These are phyloP conservation scores for Neogobius melanostomus DNA, from an alignment of 2,113 vertebrate species.

Conservation along the genomic window DNA sequence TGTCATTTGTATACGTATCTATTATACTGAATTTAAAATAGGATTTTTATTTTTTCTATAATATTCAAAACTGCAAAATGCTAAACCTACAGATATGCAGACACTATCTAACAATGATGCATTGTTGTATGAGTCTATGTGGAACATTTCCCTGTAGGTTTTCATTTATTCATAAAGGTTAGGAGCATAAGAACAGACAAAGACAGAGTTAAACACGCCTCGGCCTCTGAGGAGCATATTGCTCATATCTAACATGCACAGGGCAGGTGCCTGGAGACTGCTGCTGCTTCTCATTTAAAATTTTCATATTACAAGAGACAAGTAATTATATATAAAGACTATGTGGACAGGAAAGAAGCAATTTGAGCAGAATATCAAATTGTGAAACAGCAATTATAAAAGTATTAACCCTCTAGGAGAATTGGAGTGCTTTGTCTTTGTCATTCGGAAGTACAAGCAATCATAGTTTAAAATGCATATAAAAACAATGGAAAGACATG, in stretches of 20 bases:
- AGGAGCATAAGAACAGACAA: background rate
- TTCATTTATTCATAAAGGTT: slow-evolving; percentile 10
- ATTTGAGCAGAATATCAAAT: background rate
- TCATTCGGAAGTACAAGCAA: background rate
- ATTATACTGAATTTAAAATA: no score
- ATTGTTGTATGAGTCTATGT: slow-evolving; percentile 1
- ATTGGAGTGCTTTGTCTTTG: background rate
- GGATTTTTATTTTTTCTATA: no score
- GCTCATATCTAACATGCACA: slow-evolving; percentile 11
- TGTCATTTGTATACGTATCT: no score
- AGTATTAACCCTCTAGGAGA: background rate
- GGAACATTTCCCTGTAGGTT: background rate
- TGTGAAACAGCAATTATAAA: background rate
- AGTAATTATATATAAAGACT: background rate
- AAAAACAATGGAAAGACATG: background rate
- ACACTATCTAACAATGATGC: background rate
- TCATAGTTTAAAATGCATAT: background rate
- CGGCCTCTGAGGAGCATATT: slow-evolving; percentile 7
- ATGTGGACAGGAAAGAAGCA: background rate
- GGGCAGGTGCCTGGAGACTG: slow-evolving; percentile 4
- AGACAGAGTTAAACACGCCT: background rate
- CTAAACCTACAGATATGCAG: background rate
- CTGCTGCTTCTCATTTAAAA: background rate
- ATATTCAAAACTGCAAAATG: no score
- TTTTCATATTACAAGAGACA: background rate